Base-by-base conservation (phyloP, 2,113 vertebrate species). In the Uria lomvia region DNA sequence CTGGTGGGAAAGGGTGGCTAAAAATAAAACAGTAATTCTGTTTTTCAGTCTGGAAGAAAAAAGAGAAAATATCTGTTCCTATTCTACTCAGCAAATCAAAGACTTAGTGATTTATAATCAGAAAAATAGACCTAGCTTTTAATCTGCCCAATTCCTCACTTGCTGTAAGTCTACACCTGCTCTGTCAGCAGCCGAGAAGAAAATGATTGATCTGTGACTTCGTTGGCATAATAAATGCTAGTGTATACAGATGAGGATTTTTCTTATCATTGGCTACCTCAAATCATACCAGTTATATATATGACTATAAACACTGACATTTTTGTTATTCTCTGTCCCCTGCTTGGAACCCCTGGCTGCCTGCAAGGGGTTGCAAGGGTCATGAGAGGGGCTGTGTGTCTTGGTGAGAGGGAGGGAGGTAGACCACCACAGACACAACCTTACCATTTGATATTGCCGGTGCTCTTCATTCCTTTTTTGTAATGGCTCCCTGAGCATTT, bases 61-160 rank as follows among this genome's bases (percentile, higher is more conserved):
- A 80, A 70, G 52, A 89, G 30, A 94, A 92, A 84, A 86, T 40
- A 40, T 36, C 75, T 86, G 19, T 56, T 91, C 47, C 11, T 74
- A 36, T 60, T 71, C 81, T 92, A 53, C 24, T 47, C 76, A 90
- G 66, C 79, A 92, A 91, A 91, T 73, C 45, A 95, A 93, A 94
- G 68, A 55, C 70, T 56, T 63, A 22, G 53, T 50, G 15, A 79
- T 92, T 95, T 88, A 91, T 68, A 92, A 96, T 67, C 60, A 74
- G 45, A 90, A 86, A 72, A 94, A 86, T 24, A 88, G 65, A 73
- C 53, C 16, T 45, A 21, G n/a, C 27, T 90, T 62, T 65, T 73
- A 53, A 88, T 79, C 58, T 78, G 49, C 55, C 72, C 60, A 49
- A 0, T 75, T 71, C 21, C 49, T 94, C 49, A 19, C 75, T 79